Conservation (phyloP, 2,113 vertebrate species). For the Lepus europaeus region DNA sequence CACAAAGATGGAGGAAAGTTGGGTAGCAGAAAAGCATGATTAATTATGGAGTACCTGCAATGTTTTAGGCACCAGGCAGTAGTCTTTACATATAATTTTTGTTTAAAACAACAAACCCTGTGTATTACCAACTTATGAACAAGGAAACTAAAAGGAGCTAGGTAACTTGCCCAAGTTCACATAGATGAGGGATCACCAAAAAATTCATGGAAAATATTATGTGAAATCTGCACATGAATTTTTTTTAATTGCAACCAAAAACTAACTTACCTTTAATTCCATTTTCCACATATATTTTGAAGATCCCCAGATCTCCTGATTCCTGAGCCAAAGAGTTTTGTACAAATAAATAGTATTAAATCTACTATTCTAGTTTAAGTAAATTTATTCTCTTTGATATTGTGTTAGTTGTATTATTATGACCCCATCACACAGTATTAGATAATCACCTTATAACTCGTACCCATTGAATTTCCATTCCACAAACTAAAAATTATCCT, state of each 20-base stretch:
- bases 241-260: too few relatives aligned
- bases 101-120: background rate
- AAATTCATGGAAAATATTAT: too few relatives aligned
- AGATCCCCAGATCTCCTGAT: background rate
- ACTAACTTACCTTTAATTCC: too few relatives aligned
- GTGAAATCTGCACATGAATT: too few relatives aligned
- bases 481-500: conserved; percentile 18
- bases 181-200: too few relatives aligned
- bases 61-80: background rate
- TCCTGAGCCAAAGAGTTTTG: background rate
- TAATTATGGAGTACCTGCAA: background rate
- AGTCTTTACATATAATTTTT: background rate
- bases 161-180: background rate
- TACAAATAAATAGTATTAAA: background rate
- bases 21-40: background rate
- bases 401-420: background rate
- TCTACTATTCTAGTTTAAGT: background rate
- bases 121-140: background rate
- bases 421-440: background rate
- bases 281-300: too few relatives aligned
- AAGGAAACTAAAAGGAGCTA: conserved; percentile 25
- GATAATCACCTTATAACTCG: background rate
- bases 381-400: background rate
- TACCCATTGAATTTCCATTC: background rate
- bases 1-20: background rate